These are phyloP conservation scores for Siniperca undulata DNA, from an alignment of 2,797 vertebrate species.

Conservation along the genomic window DNA sequence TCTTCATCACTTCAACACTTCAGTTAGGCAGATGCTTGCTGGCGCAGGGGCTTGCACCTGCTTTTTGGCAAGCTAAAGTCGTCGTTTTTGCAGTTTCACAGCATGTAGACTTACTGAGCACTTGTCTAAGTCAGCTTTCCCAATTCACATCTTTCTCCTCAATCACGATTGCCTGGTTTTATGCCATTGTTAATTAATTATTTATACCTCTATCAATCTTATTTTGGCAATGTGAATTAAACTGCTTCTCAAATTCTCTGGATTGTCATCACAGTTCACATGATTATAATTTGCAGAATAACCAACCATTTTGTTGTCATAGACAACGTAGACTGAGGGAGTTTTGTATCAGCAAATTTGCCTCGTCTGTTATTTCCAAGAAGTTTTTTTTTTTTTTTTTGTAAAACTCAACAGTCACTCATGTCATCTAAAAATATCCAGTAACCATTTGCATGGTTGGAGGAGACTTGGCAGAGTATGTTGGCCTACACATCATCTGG, in stretches of 20 bases:
- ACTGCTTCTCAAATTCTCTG: neutral
- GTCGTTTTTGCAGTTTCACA: neutral
- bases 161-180: neutral
- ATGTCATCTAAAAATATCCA: conserved; percentile 47
- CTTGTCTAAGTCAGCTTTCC: neutral
- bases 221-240: neutral
- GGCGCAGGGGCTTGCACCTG: conserved; percentile 64
- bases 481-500: neutral
- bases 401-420: neutral
- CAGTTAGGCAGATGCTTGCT: conserved; percentile 52
- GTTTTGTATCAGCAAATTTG: neutral
- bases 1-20: conserved; percentile 31
- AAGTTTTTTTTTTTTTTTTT: neutral
- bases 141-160: neutral
- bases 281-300: neutral
- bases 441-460: neutral
- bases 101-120: neutral
- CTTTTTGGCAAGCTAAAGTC: conserved; percentile 34
- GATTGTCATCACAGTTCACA: neutral
- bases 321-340: neutral
- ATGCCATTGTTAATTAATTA: neutral
- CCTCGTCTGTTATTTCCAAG: neutral
- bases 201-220: neutral
- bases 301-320: neutral
- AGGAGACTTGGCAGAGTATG: neutral